Conservation (phyloP, 2,113 vertebrate species). For the Silurus glanis region DNA sequence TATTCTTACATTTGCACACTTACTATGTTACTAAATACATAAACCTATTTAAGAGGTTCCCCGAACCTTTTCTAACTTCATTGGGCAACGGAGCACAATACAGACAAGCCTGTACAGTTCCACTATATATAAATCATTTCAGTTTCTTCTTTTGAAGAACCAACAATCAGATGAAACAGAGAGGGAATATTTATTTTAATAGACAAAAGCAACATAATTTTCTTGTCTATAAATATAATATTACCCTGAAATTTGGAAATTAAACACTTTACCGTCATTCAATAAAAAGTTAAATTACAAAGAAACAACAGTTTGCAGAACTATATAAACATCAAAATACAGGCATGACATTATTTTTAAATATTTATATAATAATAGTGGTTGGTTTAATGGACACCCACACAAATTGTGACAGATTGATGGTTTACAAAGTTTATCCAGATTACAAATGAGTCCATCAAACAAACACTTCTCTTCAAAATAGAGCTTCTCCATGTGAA, state of each 20-base stretch:
- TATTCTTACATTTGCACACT: background rate
- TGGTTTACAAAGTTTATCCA: background rate
- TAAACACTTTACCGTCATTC: background rate
- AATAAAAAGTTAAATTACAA: slow-evolving; percentile 1
- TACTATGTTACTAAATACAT: background rate
- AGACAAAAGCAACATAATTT: background rate
- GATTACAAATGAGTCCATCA: background rate
- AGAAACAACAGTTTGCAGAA: background rate
- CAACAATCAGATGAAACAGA: background rate
- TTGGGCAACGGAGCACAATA: background rate
- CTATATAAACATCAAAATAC: background rate
- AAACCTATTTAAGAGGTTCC: background rate
- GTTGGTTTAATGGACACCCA: background rate
- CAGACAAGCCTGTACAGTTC: background rate
- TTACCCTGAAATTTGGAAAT: background rate
- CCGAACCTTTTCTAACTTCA: background rate
- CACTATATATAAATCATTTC: background rate
- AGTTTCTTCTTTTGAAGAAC: background rate
- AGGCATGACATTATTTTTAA: background rate
- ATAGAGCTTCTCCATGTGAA: background rate
- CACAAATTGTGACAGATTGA: background rate
- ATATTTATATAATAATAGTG: background rate
- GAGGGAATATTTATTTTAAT: background rate
- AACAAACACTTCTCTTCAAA: background rate
- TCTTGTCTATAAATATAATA: slow-evolving; percentile 11